Conservation (phyloP, 2,888 invertebrate genomes). For the Pseudococcus jackbeardsleyi region DNA sequence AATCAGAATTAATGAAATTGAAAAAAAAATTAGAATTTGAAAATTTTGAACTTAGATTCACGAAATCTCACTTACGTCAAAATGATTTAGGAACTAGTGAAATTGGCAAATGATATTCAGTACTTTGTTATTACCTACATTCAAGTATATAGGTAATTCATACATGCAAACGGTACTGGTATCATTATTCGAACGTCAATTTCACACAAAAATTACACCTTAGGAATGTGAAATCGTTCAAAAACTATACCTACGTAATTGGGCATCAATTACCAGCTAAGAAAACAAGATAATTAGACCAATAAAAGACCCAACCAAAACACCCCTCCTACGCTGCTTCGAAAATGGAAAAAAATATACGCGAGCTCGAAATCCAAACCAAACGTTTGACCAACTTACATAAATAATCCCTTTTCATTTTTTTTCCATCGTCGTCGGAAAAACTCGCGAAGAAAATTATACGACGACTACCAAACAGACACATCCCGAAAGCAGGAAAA, state of each 20-base stretch:
- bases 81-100: no score
- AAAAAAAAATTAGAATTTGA: no score
- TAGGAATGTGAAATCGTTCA: not conserved
- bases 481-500: conserved; percentile 4
- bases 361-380: not conserved
- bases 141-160: not conserved
- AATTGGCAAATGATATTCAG: not conserved
- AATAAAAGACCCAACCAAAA: not conserved
- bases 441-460: not conserved
- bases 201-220: not conserved
- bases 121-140: not conserved
- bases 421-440: not conserved
- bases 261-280: not conserved
- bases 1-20: no score
- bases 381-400: not conserved
- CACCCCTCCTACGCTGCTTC: not conserved
- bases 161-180: not conserved
- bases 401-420: conserved; percentile 1
- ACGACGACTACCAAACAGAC: not conserved
- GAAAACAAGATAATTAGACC: not conserved
- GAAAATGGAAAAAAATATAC: not conserved
- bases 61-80: no score
- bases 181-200: not conserved
- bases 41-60: no score
- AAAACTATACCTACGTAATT: not conserved